Conservation (phyloP, 2,888 invertebrate genomes). For the Euclidia mi region DNA sequence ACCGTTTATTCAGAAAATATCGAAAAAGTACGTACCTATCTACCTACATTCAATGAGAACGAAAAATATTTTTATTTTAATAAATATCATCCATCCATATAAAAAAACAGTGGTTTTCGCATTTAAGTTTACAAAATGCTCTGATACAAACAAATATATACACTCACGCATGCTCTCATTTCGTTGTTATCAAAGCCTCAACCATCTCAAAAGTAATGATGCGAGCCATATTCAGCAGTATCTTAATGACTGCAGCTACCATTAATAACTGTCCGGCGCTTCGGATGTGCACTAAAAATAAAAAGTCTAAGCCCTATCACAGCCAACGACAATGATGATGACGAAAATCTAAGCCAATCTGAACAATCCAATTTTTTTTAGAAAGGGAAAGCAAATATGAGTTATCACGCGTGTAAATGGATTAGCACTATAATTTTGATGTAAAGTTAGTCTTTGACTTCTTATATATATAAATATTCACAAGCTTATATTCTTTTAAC, state of each 20-base stretch:
- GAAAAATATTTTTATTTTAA: too few species aligned
- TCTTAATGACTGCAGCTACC: slow-evolving; percentile 32
- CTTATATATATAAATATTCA: too few species aligned
- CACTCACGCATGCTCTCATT: slow-evolving; percentile 7
- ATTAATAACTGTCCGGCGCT: slow-evolving; percentile 29
- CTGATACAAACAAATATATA: not conserved
- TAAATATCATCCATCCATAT: too few species aligned
- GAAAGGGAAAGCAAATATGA: not conserved
- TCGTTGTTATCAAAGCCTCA: slow-evolving; percentile 7
- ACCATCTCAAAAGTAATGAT: slow-evolving; percentile 25
- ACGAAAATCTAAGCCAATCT: not conserved
- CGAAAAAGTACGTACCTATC: too few species aligned
- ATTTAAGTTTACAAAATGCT: not conserved
- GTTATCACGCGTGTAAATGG: too few species aligned
- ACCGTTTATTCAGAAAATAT: too few species aligned
- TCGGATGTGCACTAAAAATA: slow-evolving; percentile 21
- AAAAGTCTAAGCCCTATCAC: not conserved
- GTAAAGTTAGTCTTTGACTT: too few species aligned
- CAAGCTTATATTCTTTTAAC: too few species aligned
- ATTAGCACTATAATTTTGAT: too few species aligned
- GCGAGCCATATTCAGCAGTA: slow-evolving; percentile 25
- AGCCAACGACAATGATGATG: not conserved
- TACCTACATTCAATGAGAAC: too few species aligned
- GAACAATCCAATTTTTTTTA: not conserved
- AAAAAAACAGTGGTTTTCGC: too few species aligned